Conservation (phyloP, 2,888 invertebrate species). For the Eupithecia vulgata region DNA sequence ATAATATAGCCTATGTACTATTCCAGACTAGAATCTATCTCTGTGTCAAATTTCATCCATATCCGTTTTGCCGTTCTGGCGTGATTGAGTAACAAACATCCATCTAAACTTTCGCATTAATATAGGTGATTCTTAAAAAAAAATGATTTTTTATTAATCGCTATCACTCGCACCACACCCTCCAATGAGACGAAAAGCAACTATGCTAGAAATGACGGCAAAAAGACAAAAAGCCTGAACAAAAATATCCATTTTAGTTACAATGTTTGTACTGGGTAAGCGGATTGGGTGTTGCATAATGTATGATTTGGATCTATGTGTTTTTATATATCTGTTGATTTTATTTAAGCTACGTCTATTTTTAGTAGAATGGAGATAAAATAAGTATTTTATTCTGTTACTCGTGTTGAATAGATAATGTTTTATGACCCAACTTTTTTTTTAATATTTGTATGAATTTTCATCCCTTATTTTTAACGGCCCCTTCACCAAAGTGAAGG, state of each 20-base stretch:
- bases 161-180: not conserved
- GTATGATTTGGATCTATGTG: conserved; percentile 22
- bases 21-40: no score
- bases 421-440: not conserved
- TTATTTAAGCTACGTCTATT: not conserved
- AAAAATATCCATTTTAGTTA: conserved; percentile 38
- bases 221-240: conserved; percentile 28
- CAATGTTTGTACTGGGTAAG: conserved; percentile 38
- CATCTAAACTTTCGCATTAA: no score
- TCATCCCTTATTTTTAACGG: no score
- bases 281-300: conserved; percentile 40
- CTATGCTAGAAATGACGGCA: conserved; percentile 26
- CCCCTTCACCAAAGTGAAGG: no score
- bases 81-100: no score
- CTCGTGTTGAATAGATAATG: not conserved
- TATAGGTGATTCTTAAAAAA: no score
- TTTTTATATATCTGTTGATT: not conserved
- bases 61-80: no score
- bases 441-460: no score
- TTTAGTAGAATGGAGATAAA: not conserved
- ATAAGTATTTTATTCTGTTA: not conserved
- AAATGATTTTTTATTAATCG: not conserved
- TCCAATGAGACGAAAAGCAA: conserved; percentile 17
- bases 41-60: no score
- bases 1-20: no score